Base-by-base conservation (phyloP, 2,113 vertebrate genomes). In the Pedionomus torquatus region DNA sequence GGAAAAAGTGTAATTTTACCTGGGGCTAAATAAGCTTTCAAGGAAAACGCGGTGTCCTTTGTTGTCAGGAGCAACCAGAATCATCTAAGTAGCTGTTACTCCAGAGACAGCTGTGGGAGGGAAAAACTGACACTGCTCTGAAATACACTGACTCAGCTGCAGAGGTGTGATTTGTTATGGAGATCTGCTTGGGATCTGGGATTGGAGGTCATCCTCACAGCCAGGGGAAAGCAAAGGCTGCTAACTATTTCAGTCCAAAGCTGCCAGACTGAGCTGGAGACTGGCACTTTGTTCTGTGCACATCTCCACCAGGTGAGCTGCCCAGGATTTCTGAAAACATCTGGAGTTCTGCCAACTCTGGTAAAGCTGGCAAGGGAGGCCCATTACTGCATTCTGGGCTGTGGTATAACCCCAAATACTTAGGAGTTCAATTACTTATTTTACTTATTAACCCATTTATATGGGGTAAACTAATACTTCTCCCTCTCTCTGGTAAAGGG, bases 1-100 rank as follows among this genome's bases (percentile, higher is more conserved):
- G 44, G 72, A 95, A 92, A 90, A 96, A 91, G 58, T 41, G 89
- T 76, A 70, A 97, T 95, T 96, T 85, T 94, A 93, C 94, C 58
- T 43, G 68, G 24, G 76, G 81, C 71, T 87, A 95, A 86, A 77
- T 70, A 79, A 1, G 43, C 66, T 71, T 87, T 91, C 78, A 90
- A 94, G 58, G 46, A 57, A 97, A 91, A 81, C 35, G 9, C 5
- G 0, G 81, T 60, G 43, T 37, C 83, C 82, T 94, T 95, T 95
- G 95, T 94, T 94, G 79, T 82, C 78, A 95, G 74, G 90, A 97
- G 81, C 88, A 87, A 89, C 90, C 78, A 79, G 44, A 23, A 93
- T 91, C 61, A 70, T 82, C n/a, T 54, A 86, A 89, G 89, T 16
- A 66, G 71, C 43, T 57, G 87, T 9, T 91, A 64, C 82, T 91